Conservation (phyloP, 1,140 invertebrate species). For the Helicoverpa armigera region DNA sequence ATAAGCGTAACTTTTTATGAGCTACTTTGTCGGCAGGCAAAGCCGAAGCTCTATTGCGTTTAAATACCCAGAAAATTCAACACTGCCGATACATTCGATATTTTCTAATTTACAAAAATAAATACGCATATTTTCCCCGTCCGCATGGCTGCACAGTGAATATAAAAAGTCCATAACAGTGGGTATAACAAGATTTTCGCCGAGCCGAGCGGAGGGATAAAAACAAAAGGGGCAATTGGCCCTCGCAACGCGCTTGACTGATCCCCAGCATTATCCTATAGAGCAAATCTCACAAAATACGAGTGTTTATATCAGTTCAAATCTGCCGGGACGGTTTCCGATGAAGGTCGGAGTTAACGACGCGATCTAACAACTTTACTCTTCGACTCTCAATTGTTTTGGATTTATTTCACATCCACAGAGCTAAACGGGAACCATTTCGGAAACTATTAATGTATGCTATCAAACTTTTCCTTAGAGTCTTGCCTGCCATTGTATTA, state of each 20-base stretch:
- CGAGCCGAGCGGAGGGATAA: constrained; percentile 59
- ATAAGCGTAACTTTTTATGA: constrained; percentile 22
- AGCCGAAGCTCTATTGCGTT: constrained; percentile 9
- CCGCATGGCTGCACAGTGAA: constrained; percentile 47
- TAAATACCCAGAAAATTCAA: not conserved
- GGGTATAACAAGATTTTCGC: constrained; percentile 69
- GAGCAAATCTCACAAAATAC: constrained; percentile 66
- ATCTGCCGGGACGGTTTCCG: constrained; percentile 65
- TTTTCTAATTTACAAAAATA: constrained; percentile 38
- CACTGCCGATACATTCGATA: constrained; percentile 30
- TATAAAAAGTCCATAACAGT: constrained; percentile 63
- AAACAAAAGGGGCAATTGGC: constrained; percentile 72
- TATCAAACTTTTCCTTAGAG: constrained; percentile 19
- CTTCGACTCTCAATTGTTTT: constrained; percentile 52
- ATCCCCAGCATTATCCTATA: constrained; percentile 68
- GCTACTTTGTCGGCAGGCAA: not conserved
- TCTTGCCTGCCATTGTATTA: not conserved
- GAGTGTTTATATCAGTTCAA: constrained; percentile 70
- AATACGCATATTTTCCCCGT: constrained; percentile 7
- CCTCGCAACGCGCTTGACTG: constrained; percentile 66
- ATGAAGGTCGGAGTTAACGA: constrained; percentile 60
- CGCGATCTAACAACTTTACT: constrained; percentile 52
- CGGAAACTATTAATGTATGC: constrained; percentile 48
- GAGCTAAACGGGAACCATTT: constrained; percentile 44
- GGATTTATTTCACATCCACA: constrained; percentile 48